These are phyloP conservation scores for Pachymerium ferrugineum DNA, from an alignment of 2,888 invertebrate genomes.

Conservation along the genomic window DNA sequence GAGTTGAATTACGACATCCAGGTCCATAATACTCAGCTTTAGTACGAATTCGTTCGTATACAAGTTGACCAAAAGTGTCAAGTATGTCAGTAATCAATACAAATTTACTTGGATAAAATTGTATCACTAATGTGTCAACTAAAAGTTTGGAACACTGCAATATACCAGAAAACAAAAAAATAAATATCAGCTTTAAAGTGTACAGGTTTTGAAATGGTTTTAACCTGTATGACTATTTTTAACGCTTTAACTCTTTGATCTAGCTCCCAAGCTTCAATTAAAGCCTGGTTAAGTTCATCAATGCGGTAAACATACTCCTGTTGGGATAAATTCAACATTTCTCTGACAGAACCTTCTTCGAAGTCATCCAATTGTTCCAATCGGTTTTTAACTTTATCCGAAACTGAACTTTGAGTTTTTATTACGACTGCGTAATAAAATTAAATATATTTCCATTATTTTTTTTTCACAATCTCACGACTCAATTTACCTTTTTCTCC, in stretches of 20 bases:
- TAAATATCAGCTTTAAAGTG: background rate
- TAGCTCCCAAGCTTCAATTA: slow-evolving; percentile 85
- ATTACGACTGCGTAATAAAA: slow-evolving; percentile 57
- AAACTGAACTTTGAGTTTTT: slow-evolving; percentile 70
- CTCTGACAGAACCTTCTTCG: slow-evolving; percentile 80
- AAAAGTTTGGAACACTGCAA: slow-evolving; percentile 83
- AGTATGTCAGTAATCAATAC: slow-evolving; percentile 91
- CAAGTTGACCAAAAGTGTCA: slow-evolving; percentile 87
- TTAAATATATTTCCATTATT: too few relatives aligned
- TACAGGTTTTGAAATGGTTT: too few relatives aligned
- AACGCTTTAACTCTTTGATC: slow-evolving; percentile 92
- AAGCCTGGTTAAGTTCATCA: slow-evolving; percentile 82
- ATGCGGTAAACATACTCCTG: slow-evolving; percentile 85
- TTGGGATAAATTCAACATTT: slow-evolving; percentile 83
- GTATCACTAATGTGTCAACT: slow-evolving; percentile 79
- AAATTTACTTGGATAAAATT: slow-evolving; percentile 98
- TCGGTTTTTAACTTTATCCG: slow-evolving; percentile 82
- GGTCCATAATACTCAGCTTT: slow-evolving; percentile 62
- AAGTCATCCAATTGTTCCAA: slow-evolving; percentile 91
- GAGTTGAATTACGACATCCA: slow-evolving; percentile 44
- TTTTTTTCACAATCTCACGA: too few relatives aligned
- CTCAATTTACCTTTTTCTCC: slow-evolving; percentile 69
- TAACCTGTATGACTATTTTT: slow-evolving; percentile 89
- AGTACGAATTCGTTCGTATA: slow-evolving; percentile 72
- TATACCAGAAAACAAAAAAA: slow-evolving; percentile 7